These are phyloP conservation scores for Lutjanus argentimaculatus DNA, from an alignment of 2,797 vertebrate genomes.

Conservation along the genomic window DNA sequence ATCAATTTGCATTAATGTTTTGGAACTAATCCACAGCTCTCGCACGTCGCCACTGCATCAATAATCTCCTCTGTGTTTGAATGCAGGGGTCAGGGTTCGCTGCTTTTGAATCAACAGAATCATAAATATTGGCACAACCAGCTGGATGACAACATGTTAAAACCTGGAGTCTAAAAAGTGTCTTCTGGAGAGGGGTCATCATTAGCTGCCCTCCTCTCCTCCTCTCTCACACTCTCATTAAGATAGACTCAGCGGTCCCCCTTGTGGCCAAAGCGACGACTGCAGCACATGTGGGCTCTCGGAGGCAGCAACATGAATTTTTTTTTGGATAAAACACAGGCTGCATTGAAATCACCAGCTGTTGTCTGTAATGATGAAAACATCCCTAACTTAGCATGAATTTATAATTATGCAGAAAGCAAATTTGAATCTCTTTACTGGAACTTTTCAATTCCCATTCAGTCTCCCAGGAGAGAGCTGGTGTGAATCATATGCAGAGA, in stretches of 20 bases:
- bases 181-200: conserved; percentile 37
- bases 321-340: conserved; percentile 66
- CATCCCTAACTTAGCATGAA: conserved; percentile 77
- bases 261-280: conserved; percentile 73
- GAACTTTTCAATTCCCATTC: conserved; percentile 75
- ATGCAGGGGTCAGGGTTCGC: conserved; percentile 52
- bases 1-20: conserved; percentile 63
- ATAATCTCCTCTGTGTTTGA: conserved; percentile 38
- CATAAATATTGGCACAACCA: conserved; percentile 6
- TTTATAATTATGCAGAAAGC: conserved; percentile 77
- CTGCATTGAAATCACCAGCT: conserved; percentile 77
- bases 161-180: conserved; percentile 1
- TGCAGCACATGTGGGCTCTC: conserved; percentile 42
- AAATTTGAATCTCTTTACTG: conserved; percentile 79
- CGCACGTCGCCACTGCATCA: conserved; percentile 8
- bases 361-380: conserved; percentile 81
- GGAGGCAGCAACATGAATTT: conserved; percentile 55
- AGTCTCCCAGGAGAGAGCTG: conserved; percentile 69
- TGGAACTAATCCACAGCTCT: conserved; percentile 57
- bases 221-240: background rate
- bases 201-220: conserved; percentile 19
- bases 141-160: conserved; percentile 3
- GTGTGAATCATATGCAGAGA: conserved; percentile 81
- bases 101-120: conserved; percentile 19
- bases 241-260: conserved; percentile 66